Base-by-base conservation (phyloP, 2,113 vertebrate species). In the Sphaerodactylus townsendi region DNA sequence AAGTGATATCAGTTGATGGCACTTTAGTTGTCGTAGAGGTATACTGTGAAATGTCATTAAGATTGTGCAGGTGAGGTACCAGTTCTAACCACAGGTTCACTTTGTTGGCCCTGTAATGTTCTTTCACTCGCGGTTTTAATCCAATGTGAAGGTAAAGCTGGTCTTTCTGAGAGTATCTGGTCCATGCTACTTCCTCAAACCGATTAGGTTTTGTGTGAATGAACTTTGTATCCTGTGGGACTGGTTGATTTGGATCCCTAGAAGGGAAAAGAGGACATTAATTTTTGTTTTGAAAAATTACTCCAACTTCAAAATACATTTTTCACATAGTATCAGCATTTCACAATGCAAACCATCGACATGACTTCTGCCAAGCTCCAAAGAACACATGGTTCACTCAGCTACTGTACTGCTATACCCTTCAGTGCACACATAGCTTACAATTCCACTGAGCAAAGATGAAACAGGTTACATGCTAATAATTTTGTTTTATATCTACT, bases 141-240 rank as follows among this genome's bases (percentile, higher is more conserved):
- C 99, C 99, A 91, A 99, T 99, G 90, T 99, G 99, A 79, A 99
- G 97, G 93, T 99, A 99, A 25, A 99, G 97, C 84, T 99, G 98
- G 86, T 99, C 98, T 94, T 99, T 99, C 96, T 99, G 99, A 88
- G 98, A 99, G 92, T 99, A 99, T 91, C 99, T 97, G 68, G 98
- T 99, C 99, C 99, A 99, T 71, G 98, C 98, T 92, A 99, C 99
- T 94, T 99, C 99, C 91, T 99, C 99, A 94, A 99, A 99, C 81
- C 99, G 98, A 90, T 99, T 99, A 76, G 98, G 99, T 91, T 99
- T 99, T 21, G 99, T 99, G 90, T 99, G 98, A 87, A 99, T 99
- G 91, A 99, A 99, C 96, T 99, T 99, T 80, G 99, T 99, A 85
- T 99, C 99, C 95, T 99, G 99, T 39, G 99, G 98, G 73, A 99